Percentiles rank a stretch among this genome's conserved stretches.
phyloP scores from a whole-genome alignment of 2,797 vertebrate genomes.

The Poecilia velifera region DNA sequence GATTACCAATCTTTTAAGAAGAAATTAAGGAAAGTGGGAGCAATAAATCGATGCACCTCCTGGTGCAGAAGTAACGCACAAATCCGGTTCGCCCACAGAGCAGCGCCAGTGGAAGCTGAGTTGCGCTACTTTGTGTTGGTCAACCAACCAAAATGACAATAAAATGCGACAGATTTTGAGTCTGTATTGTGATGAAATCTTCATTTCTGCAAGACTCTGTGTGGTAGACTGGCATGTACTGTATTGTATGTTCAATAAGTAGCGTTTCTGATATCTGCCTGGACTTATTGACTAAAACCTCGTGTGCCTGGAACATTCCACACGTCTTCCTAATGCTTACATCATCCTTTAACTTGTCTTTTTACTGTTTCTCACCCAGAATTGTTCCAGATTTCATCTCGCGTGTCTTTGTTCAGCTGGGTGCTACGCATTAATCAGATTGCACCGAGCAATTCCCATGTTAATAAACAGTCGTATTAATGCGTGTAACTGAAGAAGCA shows the following conservation, averaged over 20 bases:
- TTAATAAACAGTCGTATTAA: neutral
- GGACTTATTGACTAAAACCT: neutral
- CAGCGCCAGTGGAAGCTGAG: too few species aligned
- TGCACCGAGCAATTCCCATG: conserved; percentile 6
- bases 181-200: neutral
- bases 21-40: too few species aligned
- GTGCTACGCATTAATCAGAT: neutral
- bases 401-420: neutral
- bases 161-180: neutral
- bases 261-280: neutral
- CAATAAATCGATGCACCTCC: too few species aligned
- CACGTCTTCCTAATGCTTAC: neutral
- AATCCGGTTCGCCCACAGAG: too few species aligned
- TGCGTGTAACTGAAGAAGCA: neutral
- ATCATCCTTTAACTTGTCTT: neutral
- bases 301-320: neutral
- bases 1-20: too few species aligned
- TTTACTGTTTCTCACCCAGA: neutral
- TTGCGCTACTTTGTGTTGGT: too few species aligned
- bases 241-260: neutral
- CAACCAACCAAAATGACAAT: neutral
- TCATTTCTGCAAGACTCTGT: neutral
- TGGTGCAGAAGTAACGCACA: too few species aligned
- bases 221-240: too few species aligned
- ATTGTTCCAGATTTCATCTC: neutral